Conservation (phyloP, 2,888 invertebrate genomes). For the Lasioglossum oenotherae region DNA sequence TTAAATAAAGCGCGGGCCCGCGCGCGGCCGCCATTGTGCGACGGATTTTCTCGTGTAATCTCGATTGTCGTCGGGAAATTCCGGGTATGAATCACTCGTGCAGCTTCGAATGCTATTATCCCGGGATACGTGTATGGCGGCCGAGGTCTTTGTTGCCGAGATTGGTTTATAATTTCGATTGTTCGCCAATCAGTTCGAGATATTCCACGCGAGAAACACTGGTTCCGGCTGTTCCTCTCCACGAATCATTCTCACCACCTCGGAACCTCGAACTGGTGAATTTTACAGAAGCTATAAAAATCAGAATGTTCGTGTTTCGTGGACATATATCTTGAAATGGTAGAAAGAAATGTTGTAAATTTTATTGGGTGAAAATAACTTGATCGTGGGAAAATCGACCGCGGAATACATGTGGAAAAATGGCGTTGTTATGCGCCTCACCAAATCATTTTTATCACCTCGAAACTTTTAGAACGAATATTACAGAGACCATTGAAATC, state of each 20-base stretch:
- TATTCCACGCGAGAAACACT: background rate
- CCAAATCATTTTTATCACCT: background rate
- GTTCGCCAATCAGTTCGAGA: conserved; percentile 12
- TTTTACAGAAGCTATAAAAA: background rate
- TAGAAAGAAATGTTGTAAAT: background rate
- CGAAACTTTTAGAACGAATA: background rate
- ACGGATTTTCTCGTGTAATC: conserved; percentile 19
- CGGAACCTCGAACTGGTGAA: background rate
- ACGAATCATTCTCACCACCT: background rate
- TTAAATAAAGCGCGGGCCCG: conserved; percentile 13
- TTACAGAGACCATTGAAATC: background rate
- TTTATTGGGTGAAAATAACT: background rate
- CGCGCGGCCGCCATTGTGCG: conserved; percentile 1
- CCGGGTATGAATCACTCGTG: conserved; percentile 15
- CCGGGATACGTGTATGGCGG: background rate
- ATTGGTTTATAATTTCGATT: conserved; percentile 16
- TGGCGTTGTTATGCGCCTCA: background rate
- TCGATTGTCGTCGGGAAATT: conserved; percentile 6
- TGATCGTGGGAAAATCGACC: background rate
- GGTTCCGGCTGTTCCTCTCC: background rate
- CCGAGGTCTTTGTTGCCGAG: background rate
- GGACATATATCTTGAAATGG: background rate
- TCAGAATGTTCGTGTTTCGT: no score
- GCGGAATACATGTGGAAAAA: background rate
- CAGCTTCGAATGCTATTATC: conserved; percentile 14